A percentile compares a stretch with the other conserved stretches of the same genome.
Conservation (phyloP, 2,113 vertebrate species). For the Pardalotus punctatus region DNA sequence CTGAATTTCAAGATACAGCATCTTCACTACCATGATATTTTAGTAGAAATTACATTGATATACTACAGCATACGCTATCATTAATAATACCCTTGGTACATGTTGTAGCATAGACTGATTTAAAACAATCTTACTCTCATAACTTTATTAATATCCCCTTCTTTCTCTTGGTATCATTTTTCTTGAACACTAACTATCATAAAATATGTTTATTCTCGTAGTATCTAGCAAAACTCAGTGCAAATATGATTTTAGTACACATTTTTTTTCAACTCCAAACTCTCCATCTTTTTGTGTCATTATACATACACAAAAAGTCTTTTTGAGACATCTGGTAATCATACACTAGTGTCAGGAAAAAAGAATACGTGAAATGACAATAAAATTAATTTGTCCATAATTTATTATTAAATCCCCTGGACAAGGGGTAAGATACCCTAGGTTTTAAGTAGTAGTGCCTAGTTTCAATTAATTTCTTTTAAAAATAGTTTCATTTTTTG, state of each 20-base stretch:
- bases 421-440: background rate
- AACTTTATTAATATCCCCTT: background rate
- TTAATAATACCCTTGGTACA: background rate
- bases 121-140: background rate
- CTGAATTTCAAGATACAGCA: background rate
- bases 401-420: background rate
- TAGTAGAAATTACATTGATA: background rate
- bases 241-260: background rate
- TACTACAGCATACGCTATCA: background rate
- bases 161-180: background rate
- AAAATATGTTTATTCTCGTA: background rate
- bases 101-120: background rate
- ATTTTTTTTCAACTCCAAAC: background rate
- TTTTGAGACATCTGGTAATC: background rate
- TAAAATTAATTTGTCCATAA: background rate
- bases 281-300: background rate
- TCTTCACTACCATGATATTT: background rate
- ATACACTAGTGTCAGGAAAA: background rate
- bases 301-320: background rate
- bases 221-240: background rate
- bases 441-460: background rate
- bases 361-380: background rate
- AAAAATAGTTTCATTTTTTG: background rate
- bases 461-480: background rate
- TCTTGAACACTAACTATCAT: fast-evolving